These are phyloP conservation scores for Alosa alosa DNA, from an alignment of 2,113 vertebrate species.

Conservation along the genomic window DNA sequence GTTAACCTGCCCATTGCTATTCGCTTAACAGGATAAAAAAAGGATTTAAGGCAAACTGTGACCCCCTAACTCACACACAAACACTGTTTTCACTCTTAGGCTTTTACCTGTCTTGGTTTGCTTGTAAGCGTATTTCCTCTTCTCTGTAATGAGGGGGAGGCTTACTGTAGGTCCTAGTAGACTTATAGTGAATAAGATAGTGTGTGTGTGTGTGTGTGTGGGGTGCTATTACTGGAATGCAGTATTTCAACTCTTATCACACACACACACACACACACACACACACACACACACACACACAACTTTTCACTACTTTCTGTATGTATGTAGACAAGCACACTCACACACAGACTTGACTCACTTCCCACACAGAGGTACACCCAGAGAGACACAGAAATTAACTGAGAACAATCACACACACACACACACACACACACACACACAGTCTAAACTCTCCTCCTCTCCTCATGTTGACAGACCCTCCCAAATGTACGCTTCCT, in stretches of 20 bases:
- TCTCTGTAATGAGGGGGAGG: no score
- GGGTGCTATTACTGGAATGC: no score
- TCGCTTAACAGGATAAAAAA: not conserved
- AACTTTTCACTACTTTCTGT: not conserved
- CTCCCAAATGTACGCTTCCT: not conserved
- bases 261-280: not conserved
- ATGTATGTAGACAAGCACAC: no score
- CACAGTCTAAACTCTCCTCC: not conserved
- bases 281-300: not conserved
- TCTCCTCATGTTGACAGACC: not conserved
- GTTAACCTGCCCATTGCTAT: not conserved
- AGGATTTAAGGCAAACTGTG: not conserved
- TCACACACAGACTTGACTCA: not conserved
- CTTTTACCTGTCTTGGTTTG: no score
- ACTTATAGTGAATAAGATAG: no score
- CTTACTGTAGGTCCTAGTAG: no score
- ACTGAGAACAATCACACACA: conserved; percentile 5
- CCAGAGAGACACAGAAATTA: not conserved
- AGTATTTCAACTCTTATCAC: no score
- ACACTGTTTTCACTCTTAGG: no score
- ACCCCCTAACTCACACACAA: not conserved
- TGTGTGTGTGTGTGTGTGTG: no score
- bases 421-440: not conserved
- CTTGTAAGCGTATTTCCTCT: no score
- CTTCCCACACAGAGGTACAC: not conserved